These are phyloP conservation scores for Ormyrus rosae DNA, from an alignment of 2,888 invertebrate genomes.

Conservation along the genomic window DNA sequence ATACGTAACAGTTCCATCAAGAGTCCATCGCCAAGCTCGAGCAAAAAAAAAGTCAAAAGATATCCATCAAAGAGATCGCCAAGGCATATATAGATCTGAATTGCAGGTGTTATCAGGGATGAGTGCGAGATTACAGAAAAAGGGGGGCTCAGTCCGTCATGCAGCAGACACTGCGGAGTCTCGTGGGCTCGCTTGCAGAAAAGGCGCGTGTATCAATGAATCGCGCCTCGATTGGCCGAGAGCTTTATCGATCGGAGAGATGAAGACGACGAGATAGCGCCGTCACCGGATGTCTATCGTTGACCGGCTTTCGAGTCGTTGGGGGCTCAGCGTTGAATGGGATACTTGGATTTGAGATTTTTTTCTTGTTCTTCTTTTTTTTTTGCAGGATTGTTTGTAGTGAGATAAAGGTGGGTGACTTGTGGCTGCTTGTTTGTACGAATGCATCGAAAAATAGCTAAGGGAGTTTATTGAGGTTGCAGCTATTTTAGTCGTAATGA, in stretches of 20 bases:
- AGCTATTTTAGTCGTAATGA: too few relatives aligned
- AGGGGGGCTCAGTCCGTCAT: conserved; percentile 5
- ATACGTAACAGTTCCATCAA: too few relatives aligned
- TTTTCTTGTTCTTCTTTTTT: background rate
- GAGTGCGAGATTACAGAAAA: background rate
- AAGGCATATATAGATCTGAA: background rate
- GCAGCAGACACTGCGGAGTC: conserved; percentile 17
- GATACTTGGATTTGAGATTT: background rate
- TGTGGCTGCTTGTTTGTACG: background rate
- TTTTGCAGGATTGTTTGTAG: background rate
- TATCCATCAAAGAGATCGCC: background rate
- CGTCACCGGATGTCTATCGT: too few relatives aligned
- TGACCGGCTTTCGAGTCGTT: background rate
- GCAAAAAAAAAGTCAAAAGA: too few relatives aligned
- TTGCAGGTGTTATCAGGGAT: too few relatives aligned
- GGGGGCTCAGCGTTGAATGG: background rate
- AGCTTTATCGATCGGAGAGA: background rate
- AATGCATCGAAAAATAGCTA: too few relatives aligned
- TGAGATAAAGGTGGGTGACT: background rate
- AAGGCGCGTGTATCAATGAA: background rate
- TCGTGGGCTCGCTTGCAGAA: conserved; percentile 19
- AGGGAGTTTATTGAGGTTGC: too few relatives aligned
- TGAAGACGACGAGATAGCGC: background rate
- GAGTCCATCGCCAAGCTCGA: too few relatives aligned
- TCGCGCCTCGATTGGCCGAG: background rate